Evolutionary conservation across 2,888 invertebrate genomes (phyloP).

Genomic region (Eupelmus urozonus): DNA sequence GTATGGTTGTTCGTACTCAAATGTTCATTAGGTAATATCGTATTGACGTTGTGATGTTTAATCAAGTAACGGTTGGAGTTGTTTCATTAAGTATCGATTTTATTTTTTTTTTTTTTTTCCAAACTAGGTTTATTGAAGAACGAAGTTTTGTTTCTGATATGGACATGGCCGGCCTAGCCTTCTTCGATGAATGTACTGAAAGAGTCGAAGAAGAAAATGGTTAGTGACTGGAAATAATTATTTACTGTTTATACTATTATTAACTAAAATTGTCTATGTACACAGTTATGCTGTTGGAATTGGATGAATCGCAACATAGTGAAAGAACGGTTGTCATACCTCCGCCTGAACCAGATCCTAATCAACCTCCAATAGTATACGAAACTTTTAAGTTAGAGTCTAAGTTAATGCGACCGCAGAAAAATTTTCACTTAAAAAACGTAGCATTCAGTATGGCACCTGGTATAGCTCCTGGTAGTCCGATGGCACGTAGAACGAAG

Average conservation of each 20-base stretch:
- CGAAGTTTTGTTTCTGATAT: conserved; percentile 98
- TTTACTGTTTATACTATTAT: no score
- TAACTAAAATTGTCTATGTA: conserved; percentile 5
- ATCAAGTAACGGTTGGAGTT: not conserved
- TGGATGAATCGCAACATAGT: conserved; percentile 86
- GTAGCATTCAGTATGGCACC: conserved; percentile 71
- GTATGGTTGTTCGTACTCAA: conserved; percentile 93
- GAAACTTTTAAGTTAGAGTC: conserved; percentile 82
- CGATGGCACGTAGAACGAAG: conserved; percentile 95
- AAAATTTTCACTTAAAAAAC: conserved; percentile 72
- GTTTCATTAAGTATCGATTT: not conserved
- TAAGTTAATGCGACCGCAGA: conserved; percentile 78
- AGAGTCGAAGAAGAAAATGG: conserved; percentile 80
- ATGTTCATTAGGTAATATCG: conserved; percentile 87
- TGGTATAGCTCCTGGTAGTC: conserved; percentile 86
- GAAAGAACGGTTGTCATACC: conserved; percentile 97
- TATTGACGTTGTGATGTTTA: no score
- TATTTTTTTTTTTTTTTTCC: no score
- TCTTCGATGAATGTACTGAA: conserved; percentile 98
- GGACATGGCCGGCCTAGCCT: conserved; percentile 93
- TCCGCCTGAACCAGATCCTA: conserved; percentile 88
- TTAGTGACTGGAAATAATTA: conserved; percentile 61
- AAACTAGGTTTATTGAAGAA: conserved; percentile 96
- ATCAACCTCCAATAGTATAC: conserved; percentile 77
- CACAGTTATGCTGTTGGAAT: conserved; percentile 83